phyloP scores from a whole-genome alignment of 1,140 invertebrate genomes.

The Parapsyche elsis region DNA sequence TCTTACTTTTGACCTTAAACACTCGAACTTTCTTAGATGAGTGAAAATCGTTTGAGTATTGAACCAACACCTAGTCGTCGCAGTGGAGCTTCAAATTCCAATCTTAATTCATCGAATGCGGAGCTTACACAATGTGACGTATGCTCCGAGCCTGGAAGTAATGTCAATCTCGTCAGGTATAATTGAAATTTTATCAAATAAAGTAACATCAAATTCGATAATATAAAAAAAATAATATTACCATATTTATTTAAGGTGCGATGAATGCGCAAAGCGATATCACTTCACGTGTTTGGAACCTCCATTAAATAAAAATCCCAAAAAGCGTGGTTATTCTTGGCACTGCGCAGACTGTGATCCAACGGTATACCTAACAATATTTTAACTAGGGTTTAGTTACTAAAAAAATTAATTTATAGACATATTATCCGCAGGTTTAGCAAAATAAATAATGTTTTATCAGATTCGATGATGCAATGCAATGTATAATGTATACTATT shows the following conservation, averaged over 20 bases:
- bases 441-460: no score
- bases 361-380: slow-evolving; percentile 71
- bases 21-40: not conserved
- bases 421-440: no score
- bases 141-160: slow-evolving; percentile 71
- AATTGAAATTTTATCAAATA: no score
- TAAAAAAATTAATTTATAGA: not conserved
- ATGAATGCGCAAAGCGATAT: slow-evolving; percentile 90
- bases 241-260: slow-evolving; percentile 74
- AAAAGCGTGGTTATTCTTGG: slow-evolving; percentile 93
- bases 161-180: slow-evolving; percentile 77
- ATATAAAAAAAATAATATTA: not conserved
- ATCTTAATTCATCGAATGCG: slow-evolving; percentile 49
- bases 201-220: not conserved
- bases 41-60: slow-evolving; percentile 27
- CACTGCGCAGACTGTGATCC: slow-evolving; percentile 96
- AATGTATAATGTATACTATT: no score
- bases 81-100: slow-evolving; percentile 51
- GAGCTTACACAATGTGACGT: slow-evolving; percentile 74
- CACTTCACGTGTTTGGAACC: slow-evolving; percentile 94
- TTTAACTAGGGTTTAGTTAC: slow-evolving; percentile 30
- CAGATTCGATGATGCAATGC: no score
- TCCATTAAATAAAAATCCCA: slow-evolving; percentile 92
- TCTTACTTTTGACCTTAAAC: no score
- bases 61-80: slow-evolving; percentile 19